phyloP scores from a whole-genome alignment of 2,888 invertebrate genomes.

The Drosophila pseudotakahashii region DNA sequence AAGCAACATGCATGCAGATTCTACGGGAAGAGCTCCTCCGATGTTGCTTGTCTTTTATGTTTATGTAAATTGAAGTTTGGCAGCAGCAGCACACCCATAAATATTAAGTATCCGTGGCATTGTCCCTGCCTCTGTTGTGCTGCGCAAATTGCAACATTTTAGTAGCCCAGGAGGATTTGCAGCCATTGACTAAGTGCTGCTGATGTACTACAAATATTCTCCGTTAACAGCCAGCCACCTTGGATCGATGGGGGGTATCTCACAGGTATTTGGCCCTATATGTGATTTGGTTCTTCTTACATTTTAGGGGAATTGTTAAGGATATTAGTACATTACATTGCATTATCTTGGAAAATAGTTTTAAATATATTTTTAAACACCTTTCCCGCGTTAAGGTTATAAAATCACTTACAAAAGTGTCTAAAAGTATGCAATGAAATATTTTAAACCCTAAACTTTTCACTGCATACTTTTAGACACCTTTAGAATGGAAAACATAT shows the following conservation, averaged over 20 bases:
- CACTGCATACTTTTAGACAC: no score
- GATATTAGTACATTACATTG: no score
- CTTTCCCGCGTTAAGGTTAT: no score
- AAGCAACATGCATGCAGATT: conserved; percentile 54
- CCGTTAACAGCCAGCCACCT: conserved; percentile 10
- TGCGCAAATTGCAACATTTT: conserved; percentile 65
- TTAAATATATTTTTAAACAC: no score
- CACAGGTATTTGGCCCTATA: neutral
- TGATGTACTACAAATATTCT: conserved; percentile 18
- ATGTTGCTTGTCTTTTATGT: conserved; percentile 70
- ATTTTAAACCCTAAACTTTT: no score
- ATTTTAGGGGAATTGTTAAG: neutral
- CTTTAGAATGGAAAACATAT: no score
- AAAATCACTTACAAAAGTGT: no score
- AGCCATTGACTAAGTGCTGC: conserved; percentile 49
- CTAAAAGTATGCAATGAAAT: no score
- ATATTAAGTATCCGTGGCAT: conserved; percentile 72
- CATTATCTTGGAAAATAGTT: no score
- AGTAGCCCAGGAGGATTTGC: conserved; percentile 48
- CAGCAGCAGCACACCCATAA: conserved; percentile 63
- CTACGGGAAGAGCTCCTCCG: conserved; percentile 34
- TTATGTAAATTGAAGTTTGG: conserved; percentile 79
- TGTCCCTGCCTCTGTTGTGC: conserved; percentile 38
- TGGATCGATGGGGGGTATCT: conserved; percentile 7
- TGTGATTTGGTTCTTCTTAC: neutral